phyloP scores from a whole-genome alignment of 2,888 invertebrate species.

The Morpho deidamia region DNA sequence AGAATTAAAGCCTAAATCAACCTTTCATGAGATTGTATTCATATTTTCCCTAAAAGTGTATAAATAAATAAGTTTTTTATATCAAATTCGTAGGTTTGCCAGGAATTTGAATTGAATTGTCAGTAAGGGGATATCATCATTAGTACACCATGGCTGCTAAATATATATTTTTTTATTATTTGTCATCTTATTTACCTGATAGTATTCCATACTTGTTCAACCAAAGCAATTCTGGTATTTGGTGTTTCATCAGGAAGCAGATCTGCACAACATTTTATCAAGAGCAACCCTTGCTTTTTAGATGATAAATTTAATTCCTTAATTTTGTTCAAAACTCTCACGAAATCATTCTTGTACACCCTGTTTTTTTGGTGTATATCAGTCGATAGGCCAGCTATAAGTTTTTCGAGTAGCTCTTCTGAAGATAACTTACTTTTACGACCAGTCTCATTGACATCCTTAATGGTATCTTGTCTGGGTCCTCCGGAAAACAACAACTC shows the following conservation, averaged over 20 bases:
- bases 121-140: too few species aligned
- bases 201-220: conserved; percentile 74
- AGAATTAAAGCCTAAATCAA: too few species aligned
- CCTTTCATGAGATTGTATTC: too few species aligned
- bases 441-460: conserved; percentile 3
- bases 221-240: conserved; percentile 62
- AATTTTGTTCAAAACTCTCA: conserved; percentile 50
- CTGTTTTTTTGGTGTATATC: conserved; percentile 63
- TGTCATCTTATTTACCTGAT: conserved; percentile 47
- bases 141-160: too few species aligned
- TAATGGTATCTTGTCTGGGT: conserved; percentile 7
- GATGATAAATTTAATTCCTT: conserved; percentile 57
- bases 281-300: conserved; percentile 59
- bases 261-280: conserved; percentile 78
- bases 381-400: conserved; percentile 52
- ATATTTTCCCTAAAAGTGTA: too few species aligned
- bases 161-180: too few species aligned
- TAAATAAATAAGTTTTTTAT: too few species aligned
- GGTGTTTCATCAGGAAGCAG: conserved; percentile 71
- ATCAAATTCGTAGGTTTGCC: too few species aligned
- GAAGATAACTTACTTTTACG: conserved; percentile 25
- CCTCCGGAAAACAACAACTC: conserved; percentile 22
- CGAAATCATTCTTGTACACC: conserved; percentile 66
- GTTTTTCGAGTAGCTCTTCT: conserved; percentile 58
- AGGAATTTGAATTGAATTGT: too few species aligned